Evolutionary conservation across 1,140 invertebrate genomes (phyloP).

Genomic region (Carposina sasakii): DNA sequence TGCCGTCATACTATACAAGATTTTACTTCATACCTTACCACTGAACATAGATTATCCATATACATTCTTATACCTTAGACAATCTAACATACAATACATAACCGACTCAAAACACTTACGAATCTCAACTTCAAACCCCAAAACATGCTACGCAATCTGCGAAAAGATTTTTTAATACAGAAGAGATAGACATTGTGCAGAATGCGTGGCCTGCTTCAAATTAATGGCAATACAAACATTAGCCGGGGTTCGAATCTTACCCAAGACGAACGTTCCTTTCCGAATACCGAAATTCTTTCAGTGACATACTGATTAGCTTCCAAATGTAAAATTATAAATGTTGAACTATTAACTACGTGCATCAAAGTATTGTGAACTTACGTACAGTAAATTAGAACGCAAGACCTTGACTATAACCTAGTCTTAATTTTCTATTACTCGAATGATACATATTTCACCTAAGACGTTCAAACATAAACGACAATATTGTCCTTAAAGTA

Average conservation of each 20-base stretch:
- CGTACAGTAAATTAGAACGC: slow-evolving; percentile 55
- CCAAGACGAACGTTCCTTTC: slow-evolving; percentile 29
- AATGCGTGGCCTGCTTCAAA: too few species aligned
- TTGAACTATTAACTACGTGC: slow-evolving; percentile 62
- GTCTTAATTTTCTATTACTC: slow-evolving; percentile 63
- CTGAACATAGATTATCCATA: slow-evolving; percentile 52
- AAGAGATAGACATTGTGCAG: too few species aligned
- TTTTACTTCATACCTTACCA: slow-evolving; percentile 54
- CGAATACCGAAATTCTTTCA: slow-evolving; percentile 58
- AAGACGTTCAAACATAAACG: slow-evolving; percentile 44
- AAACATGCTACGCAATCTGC: too few species aligned
- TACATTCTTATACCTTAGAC: slow-evolving; percentile 60
- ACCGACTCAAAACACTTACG: slow-evolving; percentile 52
- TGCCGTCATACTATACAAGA: slow-evolving; percentile 45
- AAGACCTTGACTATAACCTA: slow-evolving; percentile 64
- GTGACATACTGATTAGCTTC: slow-evolving; percentile 64
- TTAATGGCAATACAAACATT: too few species aligned
- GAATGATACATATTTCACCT: slow-evolving; percentile 55
- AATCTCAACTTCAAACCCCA: too few species aligned
- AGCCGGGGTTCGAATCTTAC: neutral
- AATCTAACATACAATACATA: slow-evolving; percentile 58
- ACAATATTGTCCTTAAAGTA: slow-evolving; percentile 45
- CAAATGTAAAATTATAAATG: slow-evolving; percentile 54
- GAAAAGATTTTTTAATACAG: too few species aligned
- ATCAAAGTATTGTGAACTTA: slow-evolving; percentile 65